These are phyloP conservation scores for Lasioglossum leucozonium DNA, from an alignment of 2,888 invertebrate species.

Conservation along the genomic window DNA sequence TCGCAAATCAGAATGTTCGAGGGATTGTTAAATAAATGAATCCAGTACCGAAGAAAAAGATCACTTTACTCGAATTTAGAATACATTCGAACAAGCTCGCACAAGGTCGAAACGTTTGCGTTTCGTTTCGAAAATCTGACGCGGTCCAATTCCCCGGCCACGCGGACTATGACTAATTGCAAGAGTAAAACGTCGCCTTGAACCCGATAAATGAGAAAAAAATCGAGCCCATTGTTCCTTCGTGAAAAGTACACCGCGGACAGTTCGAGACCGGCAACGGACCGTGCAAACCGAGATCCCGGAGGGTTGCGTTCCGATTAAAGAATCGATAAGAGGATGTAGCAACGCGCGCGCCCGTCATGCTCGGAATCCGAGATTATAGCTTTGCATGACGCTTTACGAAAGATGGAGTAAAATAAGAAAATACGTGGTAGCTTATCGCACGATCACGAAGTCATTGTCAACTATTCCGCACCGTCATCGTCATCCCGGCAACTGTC, in stretches of 20 bases:
- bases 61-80: background rate
- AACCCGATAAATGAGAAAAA: background rate
- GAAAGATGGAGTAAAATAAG: slow-evolving; percentile 48
- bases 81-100: background rate
- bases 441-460: slow-evolving; percentile 62
- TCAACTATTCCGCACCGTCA: slow-evolving; percentile 61
- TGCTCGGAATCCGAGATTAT: slow-evolving; percentile 47
- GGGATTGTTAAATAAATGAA: no score
- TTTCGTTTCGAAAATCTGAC: background rate
- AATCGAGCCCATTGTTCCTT: background rate
- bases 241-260: background rate
- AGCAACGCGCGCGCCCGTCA: slow-evolving; percentile 28
- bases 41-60: no score
- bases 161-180: background rate
- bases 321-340: slow-evolving; percentile 34
- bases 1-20: no score
- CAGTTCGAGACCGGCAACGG: background rate
- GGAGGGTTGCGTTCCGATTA: slow-evolving; percentile 41
- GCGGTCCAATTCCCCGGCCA: background rate
- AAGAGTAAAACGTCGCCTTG: background rate
- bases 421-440: slow-evolving; percentile 63
- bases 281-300: slow-evolving; percentile 18
- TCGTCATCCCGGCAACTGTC: slow-evolving; percentile 68
- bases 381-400: slow-evolving; percentile 54
- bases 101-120: background rate